Evolutionary conservation across 2,113 vertebrate species (phyloP), one percentile per base, ranked within the genome.

Genomic region (Toxotes chatareus): DNA sequence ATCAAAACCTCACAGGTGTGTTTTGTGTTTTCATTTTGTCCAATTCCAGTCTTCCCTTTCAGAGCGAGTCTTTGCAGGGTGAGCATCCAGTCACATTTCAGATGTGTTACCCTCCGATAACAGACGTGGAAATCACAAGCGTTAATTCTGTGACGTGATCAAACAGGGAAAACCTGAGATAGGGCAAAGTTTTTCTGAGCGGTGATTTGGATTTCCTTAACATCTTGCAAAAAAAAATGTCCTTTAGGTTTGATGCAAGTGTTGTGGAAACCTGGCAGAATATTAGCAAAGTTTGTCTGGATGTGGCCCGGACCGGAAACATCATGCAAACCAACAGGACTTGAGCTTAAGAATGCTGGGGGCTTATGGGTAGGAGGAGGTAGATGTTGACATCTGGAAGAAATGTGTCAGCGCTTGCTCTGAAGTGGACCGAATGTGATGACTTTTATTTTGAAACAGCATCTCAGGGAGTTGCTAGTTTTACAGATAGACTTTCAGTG

Each of bases 141-240:
- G 36, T 59, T 1, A 6, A 21, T 64, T 65, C 11, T 55, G 7
- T 59, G 27, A 76, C 40, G 49, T 40, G 8, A 62, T 73, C 23
- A 68, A 13, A 36, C 38, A 69, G 23, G 59, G 23, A 73, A 27
- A 27, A 56, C 73, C 12, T 61, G 74, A 71, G 86, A 80, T 73
- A 90, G 72, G 76, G 73, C 84, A 85, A 75, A 40, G 38, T 17
- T 78, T 27, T 56, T 60, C 40, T 36, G 55, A 64, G 51, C 23
- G 66, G 73, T 51, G 73, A 49, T 68, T 79, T 8, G 7, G 19
- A 51, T 53, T 67, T 65, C 53, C 13, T 27, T 5, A 70, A 38
- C 12, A 34, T 49, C 46, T 34, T 60, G 73, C 55, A 59, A 32
- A 60, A 27, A 27, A 27, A 27, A 57, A 65, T 31, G 7, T 64